Evolutionary conservation across 92 coral and sea anemone species (phyloP).

Genomic region (Plumapathes pennacea): DNA sequence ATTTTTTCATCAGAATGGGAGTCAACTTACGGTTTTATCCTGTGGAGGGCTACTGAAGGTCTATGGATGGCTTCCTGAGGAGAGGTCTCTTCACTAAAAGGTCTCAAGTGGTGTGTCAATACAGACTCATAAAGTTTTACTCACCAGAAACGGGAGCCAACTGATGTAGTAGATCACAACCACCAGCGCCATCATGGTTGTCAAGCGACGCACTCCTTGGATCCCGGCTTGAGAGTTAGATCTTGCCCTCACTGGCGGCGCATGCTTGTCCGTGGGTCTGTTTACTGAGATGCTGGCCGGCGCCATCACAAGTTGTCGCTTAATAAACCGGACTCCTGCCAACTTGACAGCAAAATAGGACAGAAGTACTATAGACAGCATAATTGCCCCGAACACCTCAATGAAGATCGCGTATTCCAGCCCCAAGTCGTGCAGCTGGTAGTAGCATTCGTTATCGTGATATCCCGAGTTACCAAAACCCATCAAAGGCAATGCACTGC

Average conservation of each 20-base stretch:
- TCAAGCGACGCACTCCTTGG: constrained; percentile 45
- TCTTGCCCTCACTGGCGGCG: constrained; percentile 2
- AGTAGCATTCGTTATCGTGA: constrained; percentile 35
- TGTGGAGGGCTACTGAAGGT: too few species aligned
- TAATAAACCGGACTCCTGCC: constrained; percentile 60
- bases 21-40: too few species aligned
- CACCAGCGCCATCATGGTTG: constrained; percentile 72
- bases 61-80: too few species aligned
- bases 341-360: constrained; percentile 61
- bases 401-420: constrained; percentile 46
- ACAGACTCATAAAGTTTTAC: too few species aligned
- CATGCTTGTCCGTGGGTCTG: background rate
- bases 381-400: constrained; percentile 59
- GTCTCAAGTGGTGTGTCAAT: too few species aligned
- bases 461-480: constrained; percentile 75
- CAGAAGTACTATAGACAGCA: constrained; percentile 37
- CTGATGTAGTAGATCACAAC: constrained; percentile 73
- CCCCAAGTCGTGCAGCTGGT: constrained; percentile 69
- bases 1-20: too few species aligned
- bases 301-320: constrained; percentile 53
- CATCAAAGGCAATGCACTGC: constrained; percentile 48
- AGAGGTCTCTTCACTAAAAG: too few species aligned
- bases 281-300: background rate
- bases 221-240: constrained; percentile 47
- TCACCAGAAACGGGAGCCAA: constrained; percentile 91